Evolutionary conservation across 2,113 vertebrate genomes (phyloP).

Genomic region (Bubo blakistoni): DNA sequence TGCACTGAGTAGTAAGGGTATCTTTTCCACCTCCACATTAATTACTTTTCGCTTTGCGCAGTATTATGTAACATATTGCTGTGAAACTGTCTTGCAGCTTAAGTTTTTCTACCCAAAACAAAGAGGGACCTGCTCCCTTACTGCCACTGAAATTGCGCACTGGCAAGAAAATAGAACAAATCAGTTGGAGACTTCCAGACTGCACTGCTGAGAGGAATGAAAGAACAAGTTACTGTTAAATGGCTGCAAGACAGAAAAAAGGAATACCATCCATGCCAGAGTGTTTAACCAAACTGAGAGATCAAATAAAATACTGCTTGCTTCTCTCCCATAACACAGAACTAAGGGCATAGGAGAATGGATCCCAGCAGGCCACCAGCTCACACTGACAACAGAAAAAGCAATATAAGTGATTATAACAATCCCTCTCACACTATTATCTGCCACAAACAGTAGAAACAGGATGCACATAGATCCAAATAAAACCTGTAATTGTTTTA

Average conservation of each 20-base stretch:
- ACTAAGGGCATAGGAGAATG: background rate
- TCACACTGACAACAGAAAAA: background rate
- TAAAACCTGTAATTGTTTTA: background rate
- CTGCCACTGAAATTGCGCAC: background rate
- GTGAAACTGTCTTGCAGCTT: constrained; percentile 44
- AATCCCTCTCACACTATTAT: background rate
- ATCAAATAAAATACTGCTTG: background rate
- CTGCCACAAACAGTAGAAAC: background rate
- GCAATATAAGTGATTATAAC: background rate
- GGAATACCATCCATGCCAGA: background rate
- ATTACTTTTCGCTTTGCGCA: constrained; percentile 47
- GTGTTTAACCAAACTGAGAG: background rate
- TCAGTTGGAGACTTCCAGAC: constrained; percentile 25
- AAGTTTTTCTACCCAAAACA: constrained; percentile 42
- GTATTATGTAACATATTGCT: constrained; percentile 40
- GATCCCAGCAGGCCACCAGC: background rate
- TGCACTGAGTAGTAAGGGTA: constrained; percentile 27
- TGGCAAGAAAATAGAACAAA: background rate
- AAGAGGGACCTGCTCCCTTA: background rate
- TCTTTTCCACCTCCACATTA: constrained; percentile 54
- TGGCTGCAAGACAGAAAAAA: background rate
- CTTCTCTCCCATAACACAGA: background rate
- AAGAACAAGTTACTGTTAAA: background rate
- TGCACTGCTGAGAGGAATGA: constrained; percentile 5
- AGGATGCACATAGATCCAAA: background rate